phyloP scores from a whole-genome alignment of 1,140 invertebrate species.

The Euura lappo region DNA sequence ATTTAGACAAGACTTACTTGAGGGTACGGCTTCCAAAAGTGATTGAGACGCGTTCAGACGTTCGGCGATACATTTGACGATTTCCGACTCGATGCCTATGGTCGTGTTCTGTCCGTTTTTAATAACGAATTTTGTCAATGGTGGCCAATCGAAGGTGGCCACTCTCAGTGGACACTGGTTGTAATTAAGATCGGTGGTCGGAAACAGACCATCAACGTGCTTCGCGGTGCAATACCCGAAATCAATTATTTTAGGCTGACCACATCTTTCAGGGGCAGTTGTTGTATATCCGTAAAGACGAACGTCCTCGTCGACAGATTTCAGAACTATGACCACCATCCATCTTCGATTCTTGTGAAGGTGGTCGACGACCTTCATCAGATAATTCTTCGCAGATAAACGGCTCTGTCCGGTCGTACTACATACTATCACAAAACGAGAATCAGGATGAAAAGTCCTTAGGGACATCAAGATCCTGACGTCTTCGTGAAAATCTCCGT shows the following conservation, averaged over 20 bases:
- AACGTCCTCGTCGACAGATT: neutral
- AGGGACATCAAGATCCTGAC: neutral
- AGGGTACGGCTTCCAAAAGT: neutral
- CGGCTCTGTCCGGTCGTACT: neutral
- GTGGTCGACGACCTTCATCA: neutral
- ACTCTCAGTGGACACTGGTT: neutral
- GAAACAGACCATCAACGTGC: neutral
- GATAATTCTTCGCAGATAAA: neutral
- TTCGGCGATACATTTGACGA: neutral
- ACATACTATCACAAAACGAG: neutral
- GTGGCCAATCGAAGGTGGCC: neutral
- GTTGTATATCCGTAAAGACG: neutral
- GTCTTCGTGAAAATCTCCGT: neutral
- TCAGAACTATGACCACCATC: neutral
- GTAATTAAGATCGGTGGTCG: neutral
- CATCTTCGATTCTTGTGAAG: neutral
- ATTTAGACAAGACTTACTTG: neutral
- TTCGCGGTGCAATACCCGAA: neutral
- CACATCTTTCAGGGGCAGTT: neutral
- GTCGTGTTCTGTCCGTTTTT: neutral
- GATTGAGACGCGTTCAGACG: neutral
- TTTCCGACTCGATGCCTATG: neutral
- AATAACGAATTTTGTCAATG: neutral
- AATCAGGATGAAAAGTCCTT: neutral
- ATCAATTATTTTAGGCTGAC: neutral